phyloP scores from a whole-genome alignment of 2,888 invertebrate genomes.

The Chrysotoxum bicinctum region DNA sequence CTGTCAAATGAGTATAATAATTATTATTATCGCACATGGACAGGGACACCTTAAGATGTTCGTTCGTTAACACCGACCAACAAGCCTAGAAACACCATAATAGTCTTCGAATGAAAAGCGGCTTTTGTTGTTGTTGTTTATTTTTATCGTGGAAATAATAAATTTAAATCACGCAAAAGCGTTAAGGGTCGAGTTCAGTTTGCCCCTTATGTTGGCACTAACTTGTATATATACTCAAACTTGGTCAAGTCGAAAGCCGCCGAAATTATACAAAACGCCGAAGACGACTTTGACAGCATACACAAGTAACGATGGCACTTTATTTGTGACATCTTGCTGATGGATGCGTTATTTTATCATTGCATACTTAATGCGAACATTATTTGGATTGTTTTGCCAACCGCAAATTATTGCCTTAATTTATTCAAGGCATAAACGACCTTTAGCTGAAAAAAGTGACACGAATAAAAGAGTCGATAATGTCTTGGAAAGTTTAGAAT shows the following conservation, averaged over 20 bases:
- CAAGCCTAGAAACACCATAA: not conserved
- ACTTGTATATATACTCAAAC: not conserved
- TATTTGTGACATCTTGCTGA: conserved; percentile 12
- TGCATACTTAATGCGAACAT: not conserved
- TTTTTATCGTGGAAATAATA: conserved; percentile 21
- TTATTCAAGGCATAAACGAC: conserved; percentile 30
- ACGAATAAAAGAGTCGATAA: not conserved
- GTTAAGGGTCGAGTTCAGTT: conserved; percentile 26
- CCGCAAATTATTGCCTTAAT: not conserved
- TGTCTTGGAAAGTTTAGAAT: not conserved
- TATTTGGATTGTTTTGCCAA: not conserved
- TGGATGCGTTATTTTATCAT: conserved; percentile 12
- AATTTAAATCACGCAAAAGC: conserved; percentile 63
- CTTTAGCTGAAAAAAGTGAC: not conserved
- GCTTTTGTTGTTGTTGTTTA: not conserved
- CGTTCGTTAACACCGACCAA: conserved; percentile 3
- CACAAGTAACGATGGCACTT: conserved; percentile 6
- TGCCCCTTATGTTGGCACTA: conserved; percentile 12
- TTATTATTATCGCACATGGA: conserved; percentile 37
- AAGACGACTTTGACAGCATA: conserved; percentile 3
- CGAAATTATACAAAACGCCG: not conserved
- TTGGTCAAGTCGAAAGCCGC: conserved; percentile 11
- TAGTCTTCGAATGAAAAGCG: not conserved
- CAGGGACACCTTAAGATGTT: conserved; percentile 21
- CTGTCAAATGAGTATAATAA: conserved; percentile 11